phyloP scores from a whole-genome alignment of 2,113 vertebrate genomes.

The Sialia sialis region DNA sequence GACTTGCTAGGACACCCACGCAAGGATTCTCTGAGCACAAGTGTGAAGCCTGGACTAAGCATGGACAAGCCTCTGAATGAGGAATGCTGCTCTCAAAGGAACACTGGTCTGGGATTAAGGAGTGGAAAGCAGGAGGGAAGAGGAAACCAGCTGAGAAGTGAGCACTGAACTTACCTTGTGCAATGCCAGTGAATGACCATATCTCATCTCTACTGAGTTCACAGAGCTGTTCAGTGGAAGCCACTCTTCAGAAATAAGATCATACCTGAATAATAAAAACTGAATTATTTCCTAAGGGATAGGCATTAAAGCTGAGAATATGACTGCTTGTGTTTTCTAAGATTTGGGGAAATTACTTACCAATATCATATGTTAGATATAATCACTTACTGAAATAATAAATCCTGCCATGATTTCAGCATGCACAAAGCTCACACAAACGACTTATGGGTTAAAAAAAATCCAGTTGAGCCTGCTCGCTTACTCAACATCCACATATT shows the following conservation, averaged over 20 bases:
- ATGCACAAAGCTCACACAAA: neutral
- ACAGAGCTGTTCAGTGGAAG: constrained; percentile 80
- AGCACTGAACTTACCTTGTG: constrained; percentile 74
- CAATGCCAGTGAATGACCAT: constrained; percentile 89
- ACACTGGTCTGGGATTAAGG: neutral
- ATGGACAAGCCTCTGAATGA: neutral
- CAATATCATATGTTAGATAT: neutral
- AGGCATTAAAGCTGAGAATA: neutral
- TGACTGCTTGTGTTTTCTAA: neutral
- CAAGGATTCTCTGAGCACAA: neutral
- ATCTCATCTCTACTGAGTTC: constrained; percentile 84
- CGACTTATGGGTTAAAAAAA: neutral
- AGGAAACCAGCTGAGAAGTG: neutral
- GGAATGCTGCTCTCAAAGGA: neutral
- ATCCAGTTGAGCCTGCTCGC: neutral
- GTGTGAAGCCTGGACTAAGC: neutral
- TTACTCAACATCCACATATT: neutral
- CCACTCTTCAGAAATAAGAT: constrained; percentile 85
- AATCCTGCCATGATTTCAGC: neutral
- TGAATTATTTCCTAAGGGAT: neutral
- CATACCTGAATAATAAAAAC: constrained; percentile 75
- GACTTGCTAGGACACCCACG: neutral
- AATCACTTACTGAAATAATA: neutral
- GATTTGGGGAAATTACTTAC: neutral
- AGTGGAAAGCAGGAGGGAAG: neutral